phyloP scores from a whole-genome alignment of 1,140 invertebrate species.

The Orius insidiosus region DNA sequence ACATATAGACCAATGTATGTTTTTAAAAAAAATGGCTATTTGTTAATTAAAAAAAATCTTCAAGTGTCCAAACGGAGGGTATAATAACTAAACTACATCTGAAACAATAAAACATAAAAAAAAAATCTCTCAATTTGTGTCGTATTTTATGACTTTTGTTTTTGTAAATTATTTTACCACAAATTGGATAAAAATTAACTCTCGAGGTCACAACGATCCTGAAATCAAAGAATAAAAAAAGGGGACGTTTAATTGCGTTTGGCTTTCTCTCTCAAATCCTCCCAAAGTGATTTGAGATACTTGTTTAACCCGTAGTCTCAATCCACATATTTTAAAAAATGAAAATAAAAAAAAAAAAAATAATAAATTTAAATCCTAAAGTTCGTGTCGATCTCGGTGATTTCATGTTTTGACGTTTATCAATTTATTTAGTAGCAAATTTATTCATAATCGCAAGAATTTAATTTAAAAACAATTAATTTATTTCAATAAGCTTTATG shows the following conservation, averaged over 20 bases:
- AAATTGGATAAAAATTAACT: neutral
- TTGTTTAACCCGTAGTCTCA: neutral
- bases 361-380: neutral
- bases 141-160: neutral
- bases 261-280: neutral
- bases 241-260: neutral
- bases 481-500: neutral
- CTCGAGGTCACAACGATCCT: neutral
- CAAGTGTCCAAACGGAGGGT: neutral
- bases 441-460: neutral
- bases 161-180: neutral
- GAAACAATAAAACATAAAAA: conserved; percentile 16
- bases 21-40: neutral
- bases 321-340: neutral
- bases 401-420: no score
- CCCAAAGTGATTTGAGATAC: neutral
- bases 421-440: no score
- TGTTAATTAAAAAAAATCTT: neutral
- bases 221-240: conserved; percentile 14
- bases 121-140: conserved; percentile 3
- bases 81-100: conserved; percentile 8
- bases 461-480: neutral
- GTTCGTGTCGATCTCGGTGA: neutral
- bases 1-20: neutral
- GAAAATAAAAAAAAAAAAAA: no score